These are phyloP conservation scores for Ramazzottius varieornatus DNA, from an alignment of 2,888 invertebrate genomes.

Conservation along the genomic window DNA sequence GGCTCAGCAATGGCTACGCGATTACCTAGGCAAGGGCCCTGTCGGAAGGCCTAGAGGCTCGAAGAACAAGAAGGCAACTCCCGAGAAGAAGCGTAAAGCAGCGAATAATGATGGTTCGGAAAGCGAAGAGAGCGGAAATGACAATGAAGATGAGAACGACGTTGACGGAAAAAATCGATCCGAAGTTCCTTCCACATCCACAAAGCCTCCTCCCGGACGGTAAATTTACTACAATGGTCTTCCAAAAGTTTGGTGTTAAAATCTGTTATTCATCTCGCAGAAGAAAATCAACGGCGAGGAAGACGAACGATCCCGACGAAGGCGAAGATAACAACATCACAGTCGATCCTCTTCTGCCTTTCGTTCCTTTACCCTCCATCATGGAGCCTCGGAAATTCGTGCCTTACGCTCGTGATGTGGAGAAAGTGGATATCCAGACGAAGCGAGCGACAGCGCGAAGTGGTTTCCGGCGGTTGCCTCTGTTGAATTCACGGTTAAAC, in stretches of 20 bases:
- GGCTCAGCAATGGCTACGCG: background rate
- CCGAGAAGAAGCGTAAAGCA: background rate
- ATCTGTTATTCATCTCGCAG: no score
- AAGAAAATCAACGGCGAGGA: background rate
- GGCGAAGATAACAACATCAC: background rate
- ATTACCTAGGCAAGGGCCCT: background rate
- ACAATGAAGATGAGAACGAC: no score
- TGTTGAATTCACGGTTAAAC: background rate
- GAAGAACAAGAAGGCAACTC: background rate
- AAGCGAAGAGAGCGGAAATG: no score
- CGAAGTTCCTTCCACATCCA: no score
- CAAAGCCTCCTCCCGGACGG: no score
- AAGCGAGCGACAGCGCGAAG: background rate
- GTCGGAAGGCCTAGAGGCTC: background rate
- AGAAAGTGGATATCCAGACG: background rate
- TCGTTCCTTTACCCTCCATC: background rate
- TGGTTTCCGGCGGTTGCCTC: background rate
- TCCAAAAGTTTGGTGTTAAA: no score
- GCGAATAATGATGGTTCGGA: no score
- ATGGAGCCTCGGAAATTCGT: background rate
- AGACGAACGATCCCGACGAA: background rate
- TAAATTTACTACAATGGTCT: no score
- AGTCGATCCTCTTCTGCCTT: background rate
- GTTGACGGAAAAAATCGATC: no score
- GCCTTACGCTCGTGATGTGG: background rate